Evolutionary conservation across 1,140 invertebrate species (phyloP).

Genomic region (Brevipalpus yothersi): DNA sequence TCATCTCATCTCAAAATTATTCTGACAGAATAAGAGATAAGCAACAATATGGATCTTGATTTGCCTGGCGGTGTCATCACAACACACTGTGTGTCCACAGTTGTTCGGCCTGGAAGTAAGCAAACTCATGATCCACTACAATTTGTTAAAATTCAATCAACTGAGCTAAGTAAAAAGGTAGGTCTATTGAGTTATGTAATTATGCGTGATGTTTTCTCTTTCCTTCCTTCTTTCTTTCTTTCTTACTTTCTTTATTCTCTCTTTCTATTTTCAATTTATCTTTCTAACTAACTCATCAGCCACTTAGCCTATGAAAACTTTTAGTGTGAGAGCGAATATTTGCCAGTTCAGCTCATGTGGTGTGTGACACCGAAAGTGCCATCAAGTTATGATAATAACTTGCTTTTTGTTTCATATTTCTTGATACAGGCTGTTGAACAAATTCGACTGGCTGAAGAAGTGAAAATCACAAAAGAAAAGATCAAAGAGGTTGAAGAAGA

Average conservation of each 20-base stretch:
- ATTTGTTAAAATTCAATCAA: slow-evolving; percentile 14
- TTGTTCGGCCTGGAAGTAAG: slow-evolving; percentile 4
- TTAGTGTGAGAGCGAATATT: too few species aligned
- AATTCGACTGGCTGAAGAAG: slow-evolving; percentile 15
- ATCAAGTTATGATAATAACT: neutral
- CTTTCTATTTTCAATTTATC: too few species aligned
- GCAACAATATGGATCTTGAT: neutral
- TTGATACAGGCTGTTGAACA: slow-evolving; percentile 14
- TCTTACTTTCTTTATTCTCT: too few species aligned
- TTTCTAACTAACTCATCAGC: too few species aligned
- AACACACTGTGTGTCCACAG: slow-evolving; percentile 1
- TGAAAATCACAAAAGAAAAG: slow-evolving; percentile 15
- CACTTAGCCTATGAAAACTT: too few species aligned
- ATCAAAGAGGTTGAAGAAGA: slow-evolving; percentile 17
- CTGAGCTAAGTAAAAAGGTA: slow-evolving; percentile 13
- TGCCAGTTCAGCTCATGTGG: too few species aligned
- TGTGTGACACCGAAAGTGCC: too few species aligned
- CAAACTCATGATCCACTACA: slow-evolving; percentile 11
- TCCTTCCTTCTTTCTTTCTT: neutral
- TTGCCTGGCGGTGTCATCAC: slow-evolving; percentile 1
- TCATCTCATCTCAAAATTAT: too few species aligned
- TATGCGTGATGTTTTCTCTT: neutral
- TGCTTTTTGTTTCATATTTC: neutral
- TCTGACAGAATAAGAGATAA: too few species aligned
- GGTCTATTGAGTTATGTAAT: neutral